Conservation (phyloP, 1,140 invertebrate species). For the Trichomalopsis sarcophagae region DNA sequence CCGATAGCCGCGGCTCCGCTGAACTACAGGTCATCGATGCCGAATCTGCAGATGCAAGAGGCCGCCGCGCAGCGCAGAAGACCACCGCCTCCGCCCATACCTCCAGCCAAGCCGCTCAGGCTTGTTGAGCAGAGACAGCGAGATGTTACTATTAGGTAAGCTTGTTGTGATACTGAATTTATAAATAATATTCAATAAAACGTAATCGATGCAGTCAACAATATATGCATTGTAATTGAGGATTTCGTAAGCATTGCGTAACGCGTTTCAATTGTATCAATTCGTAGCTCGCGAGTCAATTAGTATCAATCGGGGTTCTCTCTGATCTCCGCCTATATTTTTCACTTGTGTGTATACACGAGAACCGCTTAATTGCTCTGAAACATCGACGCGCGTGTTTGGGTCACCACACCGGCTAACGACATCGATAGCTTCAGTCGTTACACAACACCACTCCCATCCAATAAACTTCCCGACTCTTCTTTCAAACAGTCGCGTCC, state of each 20-base stretch:
- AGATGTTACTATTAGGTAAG: constrained; percentile 72
- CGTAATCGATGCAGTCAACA: too few relatives aligned
- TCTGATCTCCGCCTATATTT: not conserved
- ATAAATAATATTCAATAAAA: not conserved
- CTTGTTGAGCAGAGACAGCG: constrained; percentile 71
- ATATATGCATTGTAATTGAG: not conserved
- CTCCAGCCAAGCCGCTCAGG: constrained; percentile 74
- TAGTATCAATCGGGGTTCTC: not conserved
- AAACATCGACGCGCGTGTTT: not conserved
- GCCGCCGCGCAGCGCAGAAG: constrained; percentile 61
- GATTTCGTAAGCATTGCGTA: not conserved
- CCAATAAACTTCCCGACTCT: not conserved
- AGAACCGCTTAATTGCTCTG: not conserved
- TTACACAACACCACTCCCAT: not conserved
- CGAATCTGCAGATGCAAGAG: constrained; percentile 78
- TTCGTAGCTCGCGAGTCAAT: not conserved
- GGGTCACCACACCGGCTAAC: not conserved
- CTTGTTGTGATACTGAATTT: not conserved
- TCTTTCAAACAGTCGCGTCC: not conserved
- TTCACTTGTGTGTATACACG: not conserved
- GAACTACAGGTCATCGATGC: constrained; percentile 82
- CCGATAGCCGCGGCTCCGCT: constrained; percentile 58
- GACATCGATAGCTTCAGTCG: not conserved
- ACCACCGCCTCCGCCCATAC: constrained; percentile 74
- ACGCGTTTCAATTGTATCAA: not conserved